Percentiles rank a stretch among this genome's conserved stretches.
phyloP scores from a whole-genome alignment of 2,888 invertebrate species.

The Abrostola tripartita region DNA sequence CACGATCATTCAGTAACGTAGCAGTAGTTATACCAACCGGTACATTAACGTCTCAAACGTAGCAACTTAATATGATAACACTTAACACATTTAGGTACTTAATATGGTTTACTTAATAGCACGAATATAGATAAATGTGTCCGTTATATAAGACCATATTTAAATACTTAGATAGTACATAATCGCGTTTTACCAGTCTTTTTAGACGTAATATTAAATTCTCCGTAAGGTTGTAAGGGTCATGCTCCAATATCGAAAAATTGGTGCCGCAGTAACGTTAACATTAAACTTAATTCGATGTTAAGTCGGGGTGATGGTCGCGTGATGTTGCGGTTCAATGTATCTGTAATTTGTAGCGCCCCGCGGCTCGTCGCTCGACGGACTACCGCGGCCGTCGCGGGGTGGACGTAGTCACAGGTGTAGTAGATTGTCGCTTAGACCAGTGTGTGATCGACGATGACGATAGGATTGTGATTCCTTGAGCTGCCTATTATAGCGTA shows the following conservation, averaged over 20 bases:
- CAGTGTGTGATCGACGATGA: conserved; percentile 64
- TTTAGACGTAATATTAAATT: conserved; percentile 27
- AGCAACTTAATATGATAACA: conserved; percentile 7
- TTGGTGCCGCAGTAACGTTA: conserved; percentile 2
- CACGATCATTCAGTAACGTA: not conserved
- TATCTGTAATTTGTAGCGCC: conserved; percentile 24
- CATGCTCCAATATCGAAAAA: conserved; percentile 24
- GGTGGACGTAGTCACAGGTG: conserved; percentile 44
- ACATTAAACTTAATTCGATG: conserved; percentile 1
- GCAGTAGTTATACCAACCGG: conserved; percentile 7
- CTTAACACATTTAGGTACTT: conserved; percentile 24
- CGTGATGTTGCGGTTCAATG: conserved; percentile 15
- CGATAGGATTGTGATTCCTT: conserved; percentile 65
- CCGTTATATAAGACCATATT: conserved; percentile 12
- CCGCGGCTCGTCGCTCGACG: conserved; percentile 1
- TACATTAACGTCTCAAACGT: conserved; percentile 16
- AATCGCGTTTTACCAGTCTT: conserved; percentile 5
- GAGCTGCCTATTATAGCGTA: conserved; percentile 66
- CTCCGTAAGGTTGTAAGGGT: conserved; percentile 13
- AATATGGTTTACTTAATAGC: conserved; percentile 29
- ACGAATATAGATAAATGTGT: conserved; percentile 9
- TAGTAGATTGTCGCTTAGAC: conserved; percentile 54
- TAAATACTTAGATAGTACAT: conserved; percentile 11
- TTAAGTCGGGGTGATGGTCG: conserved; percentile 13
- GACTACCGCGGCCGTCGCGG: conserved; percentile 4